Base-by-base conservation (phyloP, 2,113 vertebrate species). In the Nibea albiflora region DNA sequence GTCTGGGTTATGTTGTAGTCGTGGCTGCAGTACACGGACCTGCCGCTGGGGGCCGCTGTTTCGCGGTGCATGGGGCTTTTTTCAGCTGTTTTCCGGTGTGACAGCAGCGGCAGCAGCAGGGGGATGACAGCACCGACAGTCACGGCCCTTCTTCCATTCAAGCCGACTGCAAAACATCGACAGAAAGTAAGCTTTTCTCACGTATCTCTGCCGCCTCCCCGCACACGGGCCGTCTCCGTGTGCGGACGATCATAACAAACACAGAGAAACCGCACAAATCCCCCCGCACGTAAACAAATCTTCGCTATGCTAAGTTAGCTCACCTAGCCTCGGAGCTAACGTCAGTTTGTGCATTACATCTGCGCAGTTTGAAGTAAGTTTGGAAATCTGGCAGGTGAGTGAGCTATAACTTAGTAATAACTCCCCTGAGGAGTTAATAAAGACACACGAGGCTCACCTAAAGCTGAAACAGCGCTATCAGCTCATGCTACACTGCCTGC, bases 261-360 rank as follows among this genome's bases (percentile, higher is more conserved):
- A 58, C 1, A 8, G 6, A 1, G 14, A 3, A 35, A 52, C 3
- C 3, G 0, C 3, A 5, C 22, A 5, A 2, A 1, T 31, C 12
- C 4, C 4, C 11, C 1, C 69, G 74, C 3, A 71, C 19, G n/a
- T 31, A 24, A 50, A 46, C 20, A 16, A 3, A 47, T 26, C 3
- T 39, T 15, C 7, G 26, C 20, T 56, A 0, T 39, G 24, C 50
- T 78, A 72, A 70, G 72, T 69, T 86, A 90, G 84, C 89, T 49
- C 20, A 79, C 16, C 14, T 90, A 93, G 93, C 90, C 14, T 8
- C 15, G 2, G 19, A 78, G 91, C 89, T 92, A 91, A 90, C 70
- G 68, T 70, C 78, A 82, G 78, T 63, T 78, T 80, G 31, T 56
- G 61, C 53, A 24, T 54, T 64, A 54, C 57, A 69, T 46, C 88